These are phyloP conservation scores for Antheraea mylitta DNA, from an alignment of 1,140 invertebrate species.

Conservation along the genomic window DNA sequence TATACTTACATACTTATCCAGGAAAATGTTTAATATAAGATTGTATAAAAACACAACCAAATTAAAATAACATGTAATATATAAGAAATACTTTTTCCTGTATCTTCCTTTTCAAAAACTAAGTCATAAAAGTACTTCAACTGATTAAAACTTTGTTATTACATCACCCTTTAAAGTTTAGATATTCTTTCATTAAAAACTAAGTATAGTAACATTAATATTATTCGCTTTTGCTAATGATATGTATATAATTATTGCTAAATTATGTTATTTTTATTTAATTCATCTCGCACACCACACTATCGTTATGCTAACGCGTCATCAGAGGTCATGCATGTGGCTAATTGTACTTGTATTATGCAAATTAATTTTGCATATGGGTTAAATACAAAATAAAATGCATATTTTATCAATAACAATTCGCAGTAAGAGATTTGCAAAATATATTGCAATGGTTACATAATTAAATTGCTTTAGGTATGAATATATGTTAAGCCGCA, in stretches of 20 bases:
- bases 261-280: not conserved
- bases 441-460: too few relatives aligned
- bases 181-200: too few relatives aligned
- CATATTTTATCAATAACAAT: not conserved
- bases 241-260: constrained; percentile 3
- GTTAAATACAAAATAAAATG: too few relatives aligned
- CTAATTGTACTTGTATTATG: not conserved
- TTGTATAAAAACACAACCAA: too few relatives aligned
- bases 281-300: constrained; percentile 4
- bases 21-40: too few relatives aligned
- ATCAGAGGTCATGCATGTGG: not conserved
- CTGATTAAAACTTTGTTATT: too few relatives aligned
- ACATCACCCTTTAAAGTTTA: too few relatives aligned
- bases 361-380: not conserved
- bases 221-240: not conserved
- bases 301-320: not conserved
- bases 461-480: not conserved
- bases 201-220: too few relatives aligned
- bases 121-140: too few relatives aligned
- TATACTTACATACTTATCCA: not conserved
- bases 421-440: not conserved
- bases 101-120: too few relatives aligned
- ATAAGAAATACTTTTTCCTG: too few relatives aligned
- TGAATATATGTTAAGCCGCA: not conserved
- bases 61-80: too few relatives aligned